A percentile compares a stretch with the other conserved stretches of the same genome.
Evolutionary conservation across 2,113 vertebrate genomes (phyloP).

Genomic region (Chinchilla lanigera): DNA sequence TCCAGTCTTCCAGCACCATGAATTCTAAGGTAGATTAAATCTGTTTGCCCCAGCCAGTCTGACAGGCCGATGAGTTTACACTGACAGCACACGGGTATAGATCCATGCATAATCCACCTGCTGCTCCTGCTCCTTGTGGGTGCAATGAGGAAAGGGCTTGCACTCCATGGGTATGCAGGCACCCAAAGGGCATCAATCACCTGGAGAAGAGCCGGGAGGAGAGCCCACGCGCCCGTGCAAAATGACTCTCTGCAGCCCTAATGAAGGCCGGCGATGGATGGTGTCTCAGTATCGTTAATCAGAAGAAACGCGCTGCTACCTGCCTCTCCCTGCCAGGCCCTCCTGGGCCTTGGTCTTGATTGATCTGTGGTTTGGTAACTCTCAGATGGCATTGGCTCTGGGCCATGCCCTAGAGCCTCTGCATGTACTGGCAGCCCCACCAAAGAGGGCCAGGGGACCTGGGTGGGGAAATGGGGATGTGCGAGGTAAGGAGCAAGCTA

Average conservation of each 20-base stretch:
- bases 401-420: background rate
- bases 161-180: background rate
- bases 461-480: background rate
- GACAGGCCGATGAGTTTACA: background rate
- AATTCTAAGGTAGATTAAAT: slow-evolving; percentile 58
- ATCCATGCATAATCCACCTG: background rate
- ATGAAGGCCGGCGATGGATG: slow-evolving; percentile 74
- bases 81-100: background rate
- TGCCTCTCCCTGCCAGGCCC: slow-evolving; percentile 36
- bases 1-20: background rate
- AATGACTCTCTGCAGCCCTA: slow-evolving; percentile 78
- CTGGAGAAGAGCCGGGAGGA: slow-evolving; percentile 14
- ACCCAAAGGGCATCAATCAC: slow-evolving; percentile 71
- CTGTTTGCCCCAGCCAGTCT: background rate
- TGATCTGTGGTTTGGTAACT: slow-evolving; percentile 47
- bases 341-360: slow-evolving; percentile 16
- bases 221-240: slow-evolving; percentile 67
- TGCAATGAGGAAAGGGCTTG: background rate
- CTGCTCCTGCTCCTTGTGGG: background rate
- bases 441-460: background rate
- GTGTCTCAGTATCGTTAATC: slow-evolving; percentile 72
- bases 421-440: background rate
- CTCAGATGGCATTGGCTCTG: slow-evolving; percentile 18
- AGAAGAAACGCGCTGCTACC: slow-evolving; percentile 57
- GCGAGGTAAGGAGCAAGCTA: background rate